Evolutionary conservation across 2,888 invertebrate species (phyloP).

Genomic region (Nasonovia ribisnigri): DNA sequence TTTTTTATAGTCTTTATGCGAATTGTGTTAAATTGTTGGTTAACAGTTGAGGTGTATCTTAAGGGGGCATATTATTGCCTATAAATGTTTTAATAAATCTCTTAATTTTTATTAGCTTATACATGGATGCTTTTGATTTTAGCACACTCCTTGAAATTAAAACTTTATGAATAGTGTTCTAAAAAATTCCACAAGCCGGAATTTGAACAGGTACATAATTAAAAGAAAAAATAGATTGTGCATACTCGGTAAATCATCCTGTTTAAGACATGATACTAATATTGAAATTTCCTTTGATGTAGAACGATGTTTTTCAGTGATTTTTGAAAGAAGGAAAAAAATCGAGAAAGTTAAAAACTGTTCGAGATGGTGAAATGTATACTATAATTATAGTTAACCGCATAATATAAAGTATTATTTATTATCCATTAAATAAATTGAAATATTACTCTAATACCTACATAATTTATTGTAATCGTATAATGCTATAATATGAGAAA

Average conservation of each 20-base stretch:
- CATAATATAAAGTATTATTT: neutral
- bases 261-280: neutral
- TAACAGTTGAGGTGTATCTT: neutral
- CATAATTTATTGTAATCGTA: neutral
- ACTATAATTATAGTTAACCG: neutral
- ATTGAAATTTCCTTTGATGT: neutral
- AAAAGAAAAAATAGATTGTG: neutral
- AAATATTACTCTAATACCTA: neutral
- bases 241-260: neutral
- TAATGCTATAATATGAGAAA: neutral
- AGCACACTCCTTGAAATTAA: neutral
- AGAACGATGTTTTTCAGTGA: neutral
- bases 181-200: neutral
- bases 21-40: neutral
- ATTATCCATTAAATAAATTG: neutral
- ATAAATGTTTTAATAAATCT: neutral
- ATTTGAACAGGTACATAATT: neutral
- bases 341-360: slow-evolving; percentile 10
- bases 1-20: neutral
- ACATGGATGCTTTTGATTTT: too few relatives aligned
- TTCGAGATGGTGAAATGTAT: neutral
- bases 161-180: neutral
- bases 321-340: neutral
- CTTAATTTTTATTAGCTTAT: neutral
- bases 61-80: too few relatives aligned